Conservation (phyloP, 2,888 invertebrate species). For the Clitarchus hookeri region DNA sequence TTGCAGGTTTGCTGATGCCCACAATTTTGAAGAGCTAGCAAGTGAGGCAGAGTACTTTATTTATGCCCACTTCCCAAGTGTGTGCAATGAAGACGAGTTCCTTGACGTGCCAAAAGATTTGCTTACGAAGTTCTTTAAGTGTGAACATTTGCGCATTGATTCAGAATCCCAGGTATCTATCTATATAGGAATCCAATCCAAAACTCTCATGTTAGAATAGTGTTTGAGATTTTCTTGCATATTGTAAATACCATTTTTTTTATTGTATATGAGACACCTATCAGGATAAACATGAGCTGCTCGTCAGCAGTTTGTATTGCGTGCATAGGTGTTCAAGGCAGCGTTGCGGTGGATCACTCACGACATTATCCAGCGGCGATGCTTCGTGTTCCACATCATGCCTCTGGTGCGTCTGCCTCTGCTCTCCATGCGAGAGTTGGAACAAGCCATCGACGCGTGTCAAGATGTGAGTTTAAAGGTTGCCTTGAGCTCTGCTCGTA, state of each 20-base stretch:
- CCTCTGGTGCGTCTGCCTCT: conserved; percentile 81
- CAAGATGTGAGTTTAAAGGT: conserved; percentile 76
- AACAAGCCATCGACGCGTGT: conserved; percentile 76
- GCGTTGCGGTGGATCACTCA: conserved; percentile 87
- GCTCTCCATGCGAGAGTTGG: conserved; percentile 77
- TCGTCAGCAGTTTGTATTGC: too few relatives aligned
- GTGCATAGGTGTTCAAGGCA: conserved; percentile 73
- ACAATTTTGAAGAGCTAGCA: conserved; percentile 78
- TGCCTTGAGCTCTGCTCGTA: conserved; percentile 77
- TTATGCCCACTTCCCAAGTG: conserved; percentile 81
- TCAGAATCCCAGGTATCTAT: conserved; percentile 80
- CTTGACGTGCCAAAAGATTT: conserved; percentile 78
- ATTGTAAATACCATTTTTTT: too few relatives aligned
- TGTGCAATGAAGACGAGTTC: conserved; percentile 82
- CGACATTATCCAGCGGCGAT: conserved; percentile 74
- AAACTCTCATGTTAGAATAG: too few relatives aligned
- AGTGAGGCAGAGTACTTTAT: conserved; percentile 80
- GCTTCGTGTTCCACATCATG: conserved; percentile 84
- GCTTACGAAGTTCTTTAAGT: conserved; percentile 76
- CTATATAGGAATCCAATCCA: too few relatives aligned
- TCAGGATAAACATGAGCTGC: too few relatives aligned
- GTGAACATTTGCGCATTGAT: conserved; percentile 86
- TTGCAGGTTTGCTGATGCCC: conserved; percentile 82
- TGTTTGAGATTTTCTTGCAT: too few relatives aligned
- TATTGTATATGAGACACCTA: too few relatives aligned